Percentiles rank a stretch among this genome's conserved stretches.
These are phyloP conservation scores for Ploceus nigricollis DNA, from an alignment of 2,113 vertebrate species.

Conservation along the genomic window DNA sequence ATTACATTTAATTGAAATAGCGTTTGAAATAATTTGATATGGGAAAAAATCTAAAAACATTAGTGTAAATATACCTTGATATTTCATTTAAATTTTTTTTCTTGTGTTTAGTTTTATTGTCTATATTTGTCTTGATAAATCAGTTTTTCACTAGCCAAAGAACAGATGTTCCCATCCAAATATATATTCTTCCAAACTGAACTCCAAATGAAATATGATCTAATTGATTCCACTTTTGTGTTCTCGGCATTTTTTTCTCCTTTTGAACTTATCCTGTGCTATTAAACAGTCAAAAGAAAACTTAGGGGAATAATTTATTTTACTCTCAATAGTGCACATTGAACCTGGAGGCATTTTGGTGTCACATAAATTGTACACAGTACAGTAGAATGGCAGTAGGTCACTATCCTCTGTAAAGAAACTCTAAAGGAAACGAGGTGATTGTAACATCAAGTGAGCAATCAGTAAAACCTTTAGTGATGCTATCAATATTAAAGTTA, in stretches of 20 bases:
- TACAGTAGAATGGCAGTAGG: neutral
- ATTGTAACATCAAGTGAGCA: neutral
- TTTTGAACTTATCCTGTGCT: neutral
- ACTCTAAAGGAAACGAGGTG: neutral
- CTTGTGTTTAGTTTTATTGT: neutral
- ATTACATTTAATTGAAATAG: neutral
- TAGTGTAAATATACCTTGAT: neutral
- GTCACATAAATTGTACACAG: neutral
- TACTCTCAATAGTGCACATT: neutral
- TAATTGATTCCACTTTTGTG: neutral
- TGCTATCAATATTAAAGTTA: neutral
- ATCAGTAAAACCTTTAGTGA: conserved; percentile 14
- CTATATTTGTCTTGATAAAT: neutral
- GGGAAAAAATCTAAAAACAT: neutral
- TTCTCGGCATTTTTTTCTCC: neutral
- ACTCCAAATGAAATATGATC: neutral
- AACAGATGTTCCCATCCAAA: neutral
- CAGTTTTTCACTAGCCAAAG: neutral
- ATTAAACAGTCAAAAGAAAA: conserved; percentile 3
- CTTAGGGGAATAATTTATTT: neutral
- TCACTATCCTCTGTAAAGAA: neutral
- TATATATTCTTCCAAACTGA: neutral
- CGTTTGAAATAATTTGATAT: neutral
- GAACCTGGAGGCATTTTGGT: neutral
- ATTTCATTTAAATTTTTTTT: neutral